phyloP scores from a whole-genome alignment of 2,888 invertebrate species.

The Sympetrum striolatum region DNA sequence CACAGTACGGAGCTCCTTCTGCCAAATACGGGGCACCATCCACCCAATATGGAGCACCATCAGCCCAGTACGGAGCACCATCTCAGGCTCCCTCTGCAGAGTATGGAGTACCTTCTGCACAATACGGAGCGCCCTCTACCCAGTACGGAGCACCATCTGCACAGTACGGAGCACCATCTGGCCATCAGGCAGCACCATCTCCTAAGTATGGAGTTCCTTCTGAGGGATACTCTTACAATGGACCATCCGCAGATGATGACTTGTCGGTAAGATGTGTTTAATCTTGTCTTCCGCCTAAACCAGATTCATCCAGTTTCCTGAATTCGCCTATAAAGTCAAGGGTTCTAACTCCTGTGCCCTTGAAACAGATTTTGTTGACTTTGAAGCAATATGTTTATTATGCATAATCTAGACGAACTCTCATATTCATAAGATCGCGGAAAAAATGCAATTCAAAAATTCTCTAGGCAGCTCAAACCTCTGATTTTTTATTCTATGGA shows the following conservation, averaged over 20 bases:
- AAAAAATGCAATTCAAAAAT: neutral
- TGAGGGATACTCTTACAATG: neutral
- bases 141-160: conserved; percentile 45
- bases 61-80: conserved; percentile 52
- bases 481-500: too few species aligned
- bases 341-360: neutral
- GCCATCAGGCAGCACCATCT: conserved; percentile 52
- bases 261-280: conserved; percentile 32
- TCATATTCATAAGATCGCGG: too few species aligned
- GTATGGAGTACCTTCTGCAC: conserved; percentile 57
- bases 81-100: conserved; percentile 50
- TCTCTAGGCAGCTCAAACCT: neutral
- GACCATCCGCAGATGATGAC: neutral
- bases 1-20: conserved; percentile 49
- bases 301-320: neutral
- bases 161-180: conserved; percentile 45
- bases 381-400: too few species aligned
- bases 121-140: conserved; percentile 59
- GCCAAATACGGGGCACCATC: conserved; percentile 45
- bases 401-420: too few species aligned
- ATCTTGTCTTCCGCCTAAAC: neutral
- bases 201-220: conserved; percentile 43
- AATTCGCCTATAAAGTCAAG: neutral
- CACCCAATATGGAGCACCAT: conserved; percentile 45
- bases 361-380: neutral